Conservation (phyloP, 2,888 invertebrate species). For the Orchestes rusci region DNA sequence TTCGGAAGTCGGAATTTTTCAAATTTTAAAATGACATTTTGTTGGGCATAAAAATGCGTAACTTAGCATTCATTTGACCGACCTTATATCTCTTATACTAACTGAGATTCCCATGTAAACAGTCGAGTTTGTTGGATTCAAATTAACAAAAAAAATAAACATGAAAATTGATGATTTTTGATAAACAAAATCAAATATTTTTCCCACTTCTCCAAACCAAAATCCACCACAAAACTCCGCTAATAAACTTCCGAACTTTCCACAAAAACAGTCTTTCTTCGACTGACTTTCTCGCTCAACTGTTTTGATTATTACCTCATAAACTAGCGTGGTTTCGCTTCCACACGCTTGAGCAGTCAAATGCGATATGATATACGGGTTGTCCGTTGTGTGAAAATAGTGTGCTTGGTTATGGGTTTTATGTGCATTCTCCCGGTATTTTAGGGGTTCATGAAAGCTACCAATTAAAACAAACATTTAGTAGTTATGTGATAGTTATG, state of each 20-base stretch:
- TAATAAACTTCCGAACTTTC: slow-evolving; percentile 8
- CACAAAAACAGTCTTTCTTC: slow-evolving; percentile 12
- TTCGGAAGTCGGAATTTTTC: too few relatives aligned
- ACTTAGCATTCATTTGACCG: too few relatives aligned
- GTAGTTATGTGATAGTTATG: background rate
- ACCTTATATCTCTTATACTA: too few relatives aligned
- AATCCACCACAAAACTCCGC: slow-evolving; percentile 3
- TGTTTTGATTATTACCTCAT: slow-evolving; percentile 18
- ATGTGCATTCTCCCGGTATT: background rate
- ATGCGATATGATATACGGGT: slow-evolving; percentile 18
- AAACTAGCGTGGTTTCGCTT: slow-evolving; percentile 16
- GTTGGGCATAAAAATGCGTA: too few relatives aligned
- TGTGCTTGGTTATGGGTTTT: background rate
- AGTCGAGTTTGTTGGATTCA: too few relatives aligned
- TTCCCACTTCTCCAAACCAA: background rate
- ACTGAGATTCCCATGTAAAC: too few relatives aligned
- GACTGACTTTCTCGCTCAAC: slow-evolving; percentile 10
- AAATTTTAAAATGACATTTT: too few relatives aligned
- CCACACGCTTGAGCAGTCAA: slow-evolving; percentile 15
- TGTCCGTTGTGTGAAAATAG: slow-evolving; percentile 7
- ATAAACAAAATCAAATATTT: too few relatives aligned
- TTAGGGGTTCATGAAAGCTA: background rate
- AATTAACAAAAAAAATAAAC: too few relatives aligned
- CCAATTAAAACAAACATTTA: too few relatives aligned
- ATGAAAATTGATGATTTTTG: too few relatives aligned